phyloP scores from a whole-genome alignment of 2,888 invertebrate species.

The Hirtodrosophila alboralis region DNA sequence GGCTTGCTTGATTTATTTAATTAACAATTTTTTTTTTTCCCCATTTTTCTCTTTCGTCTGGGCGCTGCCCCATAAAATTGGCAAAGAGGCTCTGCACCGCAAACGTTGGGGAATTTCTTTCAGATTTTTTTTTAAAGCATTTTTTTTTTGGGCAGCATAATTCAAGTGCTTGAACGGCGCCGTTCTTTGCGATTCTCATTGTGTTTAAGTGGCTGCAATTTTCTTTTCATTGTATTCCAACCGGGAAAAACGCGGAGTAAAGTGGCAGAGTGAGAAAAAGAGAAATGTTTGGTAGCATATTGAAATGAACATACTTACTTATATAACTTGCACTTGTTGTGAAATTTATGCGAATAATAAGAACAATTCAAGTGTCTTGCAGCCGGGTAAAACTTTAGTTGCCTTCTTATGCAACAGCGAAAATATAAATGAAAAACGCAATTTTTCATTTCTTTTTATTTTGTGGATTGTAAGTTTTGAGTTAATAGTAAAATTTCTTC shows the following conservation, averaged over 20 bases:
- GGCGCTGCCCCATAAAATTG: slow-evolving; percentile 51
- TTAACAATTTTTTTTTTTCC: slow-evolving; percentile 61
- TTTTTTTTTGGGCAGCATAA: slow-evolving; percentile 3
- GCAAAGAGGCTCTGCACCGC: slow-evolving; percentile 30
- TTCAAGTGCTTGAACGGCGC: slow-evolving; percentile 30
- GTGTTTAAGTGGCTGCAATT: slow-evolving; percentile 60
- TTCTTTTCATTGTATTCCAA: slow-evolving; percentile 35
- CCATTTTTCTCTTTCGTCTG: background rate
- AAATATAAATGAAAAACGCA: background rate
- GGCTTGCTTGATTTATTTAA: slow-evolving; percentile 77
- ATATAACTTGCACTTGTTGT: slow-evolving; percentile 24
- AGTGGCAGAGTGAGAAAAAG: background rate
- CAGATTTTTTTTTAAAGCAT: slow-evolving; percentile 21
- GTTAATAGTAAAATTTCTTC: too few species aligned
- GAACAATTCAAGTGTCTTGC: slow-evolving; percentile 12
- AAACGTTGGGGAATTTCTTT: slow-evolving; percentile 24
- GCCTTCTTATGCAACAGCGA: background rate
- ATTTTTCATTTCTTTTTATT: too few species aligned
- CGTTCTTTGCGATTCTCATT: slow-evolving; percentile 52
- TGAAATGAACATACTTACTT: too few species aligned
- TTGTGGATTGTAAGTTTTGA: too few species aligned
- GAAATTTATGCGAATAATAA: slow-evolving; percentile 39
- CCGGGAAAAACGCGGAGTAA: too few species aligned
- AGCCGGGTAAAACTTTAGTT: slow-evolving; percentile 1
- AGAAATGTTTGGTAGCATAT: slow-evolving; percentile 26